Evolutionary conservation across 1,140 invertebrate genomes (phyloP), one percentile per base, ranked within the genome.

Genomic region (Diachasmimorpha longicaudata): DNA sequence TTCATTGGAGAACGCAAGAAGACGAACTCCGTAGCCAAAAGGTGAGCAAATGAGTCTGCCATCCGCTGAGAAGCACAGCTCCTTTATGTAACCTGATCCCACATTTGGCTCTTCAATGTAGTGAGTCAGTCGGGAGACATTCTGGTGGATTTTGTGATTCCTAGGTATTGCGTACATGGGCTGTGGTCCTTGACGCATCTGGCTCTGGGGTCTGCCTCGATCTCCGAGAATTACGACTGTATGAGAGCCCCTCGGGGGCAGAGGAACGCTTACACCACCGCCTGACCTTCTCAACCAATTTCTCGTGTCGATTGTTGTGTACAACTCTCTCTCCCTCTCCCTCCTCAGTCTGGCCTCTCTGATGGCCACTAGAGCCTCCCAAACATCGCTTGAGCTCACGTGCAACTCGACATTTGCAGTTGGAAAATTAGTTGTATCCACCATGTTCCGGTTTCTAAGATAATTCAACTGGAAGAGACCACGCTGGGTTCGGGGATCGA

Each of bases 21-120:
- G 87, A 19, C 96, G 89, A 42, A 97, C 92, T 4, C 96, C 96
- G 79, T 93, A 93, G 0, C 93, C 95, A 84, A 94, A 97, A 0
- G 97, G 96, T 0, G 96, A 98, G 83, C 95, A 96, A 23, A 98
- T 94, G 0, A 98, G 84, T 36, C 96, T 90, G 0, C 97, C 97
- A 85, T 98, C 96, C 1, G 94, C 90, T 0, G 96, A 97, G 84
- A 96, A 98, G 81, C 95, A 96, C 10, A 97, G 87, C 85, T 98
- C 97, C 85, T 95, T 95, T 16, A 95, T 95, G 78, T 95, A 97
- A 0, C 96, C 96, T 76, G 93, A 93, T 0, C 96, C 96, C 14
- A 95, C 93, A 85, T 96, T 97, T 0, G 95, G 94, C 85, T 98
- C 96, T 82, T 96, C 93, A 8, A 94, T 92, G 81, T 93, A 97